Conservation (phyloP, 2,797 vertebrate genomes). For the Pseudochaenichthys georgianus region DNA sequence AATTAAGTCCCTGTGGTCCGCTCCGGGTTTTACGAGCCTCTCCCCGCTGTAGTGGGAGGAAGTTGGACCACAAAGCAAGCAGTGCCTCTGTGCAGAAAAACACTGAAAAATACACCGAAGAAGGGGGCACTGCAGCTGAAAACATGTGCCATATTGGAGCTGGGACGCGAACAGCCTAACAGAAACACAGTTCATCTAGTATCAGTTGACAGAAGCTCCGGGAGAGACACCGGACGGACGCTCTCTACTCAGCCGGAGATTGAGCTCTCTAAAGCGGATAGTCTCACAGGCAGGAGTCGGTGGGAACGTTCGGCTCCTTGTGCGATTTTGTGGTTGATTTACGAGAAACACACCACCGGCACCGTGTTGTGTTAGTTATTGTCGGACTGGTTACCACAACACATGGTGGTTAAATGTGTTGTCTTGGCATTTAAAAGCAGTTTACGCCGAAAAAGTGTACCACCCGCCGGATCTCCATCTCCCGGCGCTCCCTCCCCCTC, state of each 20-base stretch:
- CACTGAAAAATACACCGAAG: constrained; percentile 22
- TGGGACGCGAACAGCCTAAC: neutral
- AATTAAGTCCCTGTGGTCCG: constrained; percentile 8
- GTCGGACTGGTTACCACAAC: neutral
- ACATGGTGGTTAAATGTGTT: neutral
- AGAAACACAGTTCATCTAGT: neutral
- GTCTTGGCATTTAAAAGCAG: neutral
- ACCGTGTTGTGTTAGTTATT: rapidly evolving
- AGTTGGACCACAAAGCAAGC: constrained; percentile 81
- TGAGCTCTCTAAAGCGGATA: constrained; percentile 32
- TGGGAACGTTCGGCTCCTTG: constrained; percentile 3
- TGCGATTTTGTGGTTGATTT: neutral
- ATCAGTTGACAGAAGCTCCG: neutral
- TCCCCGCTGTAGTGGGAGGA: constrained; percentile 83
- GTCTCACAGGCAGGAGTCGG: constrained; percentile 41
- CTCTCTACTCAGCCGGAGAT: constrained; percentile 3
- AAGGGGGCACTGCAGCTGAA: neutral
- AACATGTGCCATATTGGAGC: constrained; percentile 39
- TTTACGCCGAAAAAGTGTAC: constrained; percentile 49
- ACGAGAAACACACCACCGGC: neutral
- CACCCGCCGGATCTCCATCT: constrained; percentile 53
- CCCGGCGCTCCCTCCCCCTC: constrained; percentile 62
- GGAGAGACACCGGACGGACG: constrained; percentile 8
- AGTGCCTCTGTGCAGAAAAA: constrained; percentile 40
- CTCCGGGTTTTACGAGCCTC: constrained; percentile 75